A percentile compares a stretch with the other conserved stretches of the same genome.
Evolutionary conservation across 2,888 invertebrate species (phyloP).

Genomic region (Lasius platythorax): DNA sequence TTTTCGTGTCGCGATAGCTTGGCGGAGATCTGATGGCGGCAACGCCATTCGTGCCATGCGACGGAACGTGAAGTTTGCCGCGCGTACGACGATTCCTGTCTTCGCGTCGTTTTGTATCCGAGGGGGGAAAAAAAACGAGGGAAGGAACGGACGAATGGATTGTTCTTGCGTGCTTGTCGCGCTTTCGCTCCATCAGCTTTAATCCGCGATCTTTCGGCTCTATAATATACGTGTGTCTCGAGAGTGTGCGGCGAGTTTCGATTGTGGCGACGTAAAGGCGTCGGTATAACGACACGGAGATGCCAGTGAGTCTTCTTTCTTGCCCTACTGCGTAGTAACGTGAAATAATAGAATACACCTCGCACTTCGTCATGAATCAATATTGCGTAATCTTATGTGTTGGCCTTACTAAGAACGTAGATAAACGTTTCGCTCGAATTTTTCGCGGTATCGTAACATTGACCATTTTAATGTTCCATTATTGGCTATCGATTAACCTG

Average conservation of each 20-base stretch:
- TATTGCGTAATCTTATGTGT: conserved; percentile 25
- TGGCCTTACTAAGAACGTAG: background rate
- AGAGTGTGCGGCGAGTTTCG: conserved; percentile 1
- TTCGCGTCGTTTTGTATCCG: background rate
- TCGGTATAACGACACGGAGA: conserved; percentile 17
- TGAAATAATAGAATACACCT: background rate
- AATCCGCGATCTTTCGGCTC: background rate
- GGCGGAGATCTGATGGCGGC: background rate
- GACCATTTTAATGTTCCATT: background rate
- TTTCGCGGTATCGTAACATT: background rate
- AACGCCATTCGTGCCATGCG: background rate
- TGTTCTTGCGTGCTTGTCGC: background rate
- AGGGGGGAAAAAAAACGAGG: background rate
- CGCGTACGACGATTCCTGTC: conserved; percentile 7
- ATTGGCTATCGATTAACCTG: conserved; percentile 48
- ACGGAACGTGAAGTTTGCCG: conserved; percentile 21
- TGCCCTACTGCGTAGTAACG: conserved; percentile 24
- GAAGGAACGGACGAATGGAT: background rate
- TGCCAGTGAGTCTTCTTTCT: background rate
- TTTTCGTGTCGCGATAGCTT: background rate
- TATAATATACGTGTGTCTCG: background rate
- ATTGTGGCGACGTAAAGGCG: conserved; percentile 23
- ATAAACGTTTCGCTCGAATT: background rate
- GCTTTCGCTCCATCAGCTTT: background rate
- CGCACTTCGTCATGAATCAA: background rate